phyloP scores from a whole-genome alignment of 1,140 invertebrate genomes.

The Cyclina sinensis region DNA sequence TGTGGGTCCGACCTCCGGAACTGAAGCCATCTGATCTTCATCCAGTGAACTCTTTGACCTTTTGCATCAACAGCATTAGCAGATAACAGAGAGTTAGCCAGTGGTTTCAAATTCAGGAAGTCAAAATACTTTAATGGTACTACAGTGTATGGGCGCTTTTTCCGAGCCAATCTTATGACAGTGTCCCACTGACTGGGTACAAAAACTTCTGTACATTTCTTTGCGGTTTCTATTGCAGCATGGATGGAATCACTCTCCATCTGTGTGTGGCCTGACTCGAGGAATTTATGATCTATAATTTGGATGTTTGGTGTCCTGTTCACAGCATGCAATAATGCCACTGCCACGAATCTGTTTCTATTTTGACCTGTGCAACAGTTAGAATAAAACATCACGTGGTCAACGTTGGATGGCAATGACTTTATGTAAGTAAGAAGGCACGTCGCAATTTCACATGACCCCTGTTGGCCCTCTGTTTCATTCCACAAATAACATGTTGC shows the following conservation, averaged over 20 bases:
- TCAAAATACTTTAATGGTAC: conserved; percentile 53
- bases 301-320: background rate
- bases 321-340: background rate
- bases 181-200: conserved; percentile 68
- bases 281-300: conserved; percentile 51
- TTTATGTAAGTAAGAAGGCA: conserved; percentile 55
- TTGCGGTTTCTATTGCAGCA: conserved; percentile 42
- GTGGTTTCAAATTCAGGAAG: conserved; percentile 59
- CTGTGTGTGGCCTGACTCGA: conserved; percentile 38
- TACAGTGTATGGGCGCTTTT: conserved; percentile 48
- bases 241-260: conserved; percentile 60
- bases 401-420: conserved; percentile 13
- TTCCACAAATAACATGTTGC: conserved; percentile 66
- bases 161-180: conserved; percentile 48
- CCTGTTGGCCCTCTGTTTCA: conserved; percentile 60
- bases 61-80: conserved; percentile 4
- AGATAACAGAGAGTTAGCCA: background rate
- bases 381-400: conserved; percentile 59
- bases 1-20: conserved; percentile 17
- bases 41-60: conserved; percentile 63
- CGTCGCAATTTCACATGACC: conserved; percentile 65
- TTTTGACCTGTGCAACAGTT: conserved; percentile 72
- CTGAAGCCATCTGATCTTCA: conserved; percentile 62
- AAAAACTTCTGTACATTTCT: conserved; percentile 36
- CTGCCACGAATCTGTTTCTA: conserved; percentile 62